Evolutionary conservation across 2,113 vertebrate genomes (phyloP).

Genomic region (Pyxicephalus adspersus): DNA sequence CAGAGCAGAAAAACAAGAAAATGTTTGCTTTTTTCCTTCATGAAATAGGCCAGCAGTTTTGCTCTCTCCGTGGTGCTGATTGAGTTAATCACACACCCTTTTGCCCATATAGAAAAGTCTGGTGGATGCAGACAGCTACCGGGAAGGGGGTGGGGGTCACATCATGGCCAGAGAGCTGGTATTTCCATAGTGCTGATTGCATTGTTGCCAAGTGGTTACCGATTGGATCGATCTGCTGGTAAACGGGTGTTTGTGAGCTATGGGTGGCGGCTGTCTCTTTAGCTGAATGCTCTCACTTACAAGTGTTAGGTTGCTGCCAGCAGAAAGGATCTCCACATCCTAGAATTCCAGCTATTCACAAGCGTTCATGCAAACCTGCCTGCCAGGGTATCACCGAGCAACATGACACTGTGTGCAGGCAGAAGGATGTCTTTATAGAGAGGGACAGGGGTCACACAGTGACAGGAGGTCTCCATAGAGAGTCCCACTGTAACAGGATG

Average conservation of each 20-base stretch:
- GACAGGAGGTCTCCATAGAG: not conserved
- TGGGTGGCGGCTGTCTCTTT: not conserved
- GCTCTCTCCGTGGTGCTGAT: conserved; percentile 43
- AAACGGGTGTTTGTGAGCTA: not conserved
- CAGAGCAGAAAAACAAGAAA: too few relatives aligned
- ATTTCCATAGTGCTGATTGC: too few relatives aligned
- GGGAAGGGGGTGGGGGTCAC: not conserved
- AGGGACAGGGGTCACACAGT: not conserved
- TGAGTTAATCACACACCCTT: conserved; percentile 21
- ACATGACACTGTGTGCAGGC: not conserved
- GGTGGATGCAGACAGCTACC: not conserved
- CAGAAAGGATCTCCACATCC: conserved; percentile 30
- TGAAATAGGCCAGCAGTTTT: not conserved
- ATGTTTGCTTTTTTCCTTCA: too few relatives aligned
- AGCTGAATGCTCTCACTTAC: not conserved
- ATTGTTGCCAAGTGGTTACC: too few relatives aligned
- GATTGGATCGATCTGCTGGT: too few relatives aligned
- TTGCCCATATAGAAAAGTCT: not conserved
- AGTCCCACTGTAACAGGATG: not conserved
- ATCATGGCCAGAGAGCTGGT: not conserved
- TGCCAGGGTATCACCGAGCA: not conserved
- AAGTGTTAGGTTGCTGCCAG: conserved; percentile 12
- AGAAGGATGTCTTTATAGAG: not conserved
- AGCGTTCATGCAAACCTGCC: conserved; percentile 9
- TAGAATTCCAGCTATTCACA: conserved; percentile 24